These are phyloP conservation scores for Ceriagrion tenellum DNA, from an alignment of 2,888 invertebrate species.

Conservation along the genomic window DNA sequence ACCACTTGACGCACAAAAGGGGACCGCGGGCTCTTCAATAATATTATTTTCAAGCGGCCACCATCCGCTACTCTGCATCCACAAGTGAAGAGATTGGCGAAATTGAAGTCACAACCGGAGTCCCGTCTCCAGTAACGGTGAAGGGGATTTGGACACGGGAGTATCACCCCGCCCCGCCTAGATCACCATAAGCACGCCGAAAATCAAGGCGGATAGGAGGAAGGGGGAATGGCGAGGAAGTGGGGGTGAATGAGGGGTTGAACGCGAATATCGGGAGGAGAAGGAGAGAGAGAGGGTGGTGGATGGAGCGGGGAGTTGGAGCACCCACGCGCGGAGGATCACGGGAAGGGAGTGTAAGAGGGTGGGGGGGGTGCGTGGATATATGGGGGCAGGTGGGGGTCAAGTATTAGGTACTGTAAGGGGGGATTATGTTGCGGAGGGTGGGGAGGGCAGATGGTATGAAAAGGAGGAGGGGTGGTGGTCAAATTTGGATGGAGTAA, in stretches of 20 bases:
- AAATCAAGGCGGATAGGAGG: background rate
- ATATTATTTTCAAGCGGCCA: too few species aligned
- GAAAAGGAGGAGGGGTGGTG: background rate
- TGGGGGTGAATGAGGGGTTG: background rate
- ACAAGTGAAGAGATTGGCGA: background rate
- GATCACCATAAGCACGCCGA: background rate
- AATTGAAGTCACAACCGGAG: background rate
- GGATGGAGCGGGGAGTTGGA: background rate
- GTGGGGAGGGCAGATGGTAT: background rate
- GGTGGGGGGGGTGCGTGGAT: background rate
- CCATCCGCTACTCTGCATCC: background rate
- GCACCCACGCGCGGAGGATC: background rate
- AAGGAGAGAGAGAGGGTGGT: background rate
- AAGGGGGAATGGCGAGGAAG: background rate
- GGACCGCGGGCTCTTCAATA: background rate
- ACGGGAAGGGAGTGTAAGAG: background rate
- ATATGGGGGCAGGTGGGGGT: too few species aligned
- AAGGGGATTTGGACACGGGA: background rate
- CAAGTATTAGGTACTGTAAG: too few species aligned
- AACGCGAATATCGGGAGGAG: background rate
- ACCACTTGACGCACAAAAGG: background rate
- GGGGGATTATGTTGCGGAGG: too few species aligned
- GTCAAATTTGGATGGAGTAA: background rate
- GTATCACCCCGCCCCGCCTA: background rate
- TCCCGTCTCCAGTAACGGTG: background rate